A percentile compares a stretch with the other conserved stretches of the same genome.
Evolutionary conservation across 2,113 vertebrate genomes (phyloP).

Genomic region (Egretta garzetta): DNA sequence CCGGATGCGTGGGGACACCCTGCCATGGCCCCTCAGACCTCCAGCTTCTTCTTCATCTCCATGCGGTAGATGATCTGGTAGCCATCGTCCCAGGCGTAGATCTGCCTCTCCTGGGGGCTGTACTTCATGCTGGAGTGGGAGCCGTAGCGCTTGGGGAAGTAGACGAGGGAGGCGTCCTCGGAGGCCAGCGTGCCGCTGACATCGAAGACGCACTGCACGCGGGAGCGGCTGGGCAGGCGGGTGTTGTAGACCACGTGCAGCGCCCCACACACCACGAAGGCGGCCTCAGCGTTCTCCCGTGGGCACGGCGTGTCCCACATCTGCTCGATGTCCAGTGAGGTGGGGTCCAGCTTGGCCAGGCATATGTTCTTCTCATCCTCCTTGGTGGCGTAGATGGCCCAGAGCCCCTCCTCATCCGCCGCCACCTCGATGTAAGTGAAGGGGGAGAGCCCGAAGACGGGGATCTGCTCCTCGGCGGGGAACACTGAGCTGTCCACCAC

Average conservation of each 20-base stretch:
- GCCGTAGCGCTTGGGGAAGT: slow-evolving; percentile 92
- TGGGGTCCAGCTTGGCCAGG: slow-evolving; percentile 91
- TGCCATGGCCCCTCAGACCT: slow-evolving; percentile 19
- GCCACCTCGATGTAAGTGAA: slow-evolving; percentile 89
- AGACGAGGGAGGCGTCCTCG: slow-evolving; percentile 88
- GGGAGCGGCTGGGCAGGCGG: slow-evolving; percentile 86
- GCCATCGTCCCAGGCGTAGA: slow-evolving; percentile 97
- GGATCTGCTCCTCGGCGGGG: slow-evolving; percentile 81
- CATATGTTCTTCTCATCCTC: slow-evolving; percentile 89
- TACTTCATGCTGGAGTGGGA: slow-evolving; percentile 94
- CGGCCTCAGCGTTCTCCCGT: slow-evolving; percentile 88
- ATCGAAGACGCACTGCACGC: slow-evolving; percentile 93
- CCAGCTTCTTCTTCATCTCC: slow-evolving; percentile 86
- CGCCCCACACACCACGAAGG: slow-evolving; percentile 91
- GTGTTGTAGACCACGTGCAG: slow-evolving; percentile 98
- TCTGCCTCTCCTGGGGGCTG: slow-evolving; percentile 87
- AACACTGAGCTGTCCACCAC: slow-evolving; percentile 90
- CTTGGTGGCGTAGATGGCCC: slow-evolving; percentile 87
- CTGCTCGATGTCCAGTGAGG: slow-evolving; percentile 90
- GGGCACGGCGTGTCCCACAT: slow-evolving; percentile 97
- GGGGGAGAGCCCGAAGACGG: slow-evolving; percentile 85
- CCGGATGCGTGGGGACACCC: accelerated
- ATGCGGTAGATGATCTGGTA: slow-evolving; percentile 96
- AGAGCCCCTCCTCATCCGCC: slow-evolving; percentile 90
- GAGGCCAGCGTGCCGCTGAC: slow-evolving; percentile 85